Evolutionary conservation across 2,888 invertebrate genomes (phyloP).

Genomic region (Taphrorychus bicolor): DNA sequence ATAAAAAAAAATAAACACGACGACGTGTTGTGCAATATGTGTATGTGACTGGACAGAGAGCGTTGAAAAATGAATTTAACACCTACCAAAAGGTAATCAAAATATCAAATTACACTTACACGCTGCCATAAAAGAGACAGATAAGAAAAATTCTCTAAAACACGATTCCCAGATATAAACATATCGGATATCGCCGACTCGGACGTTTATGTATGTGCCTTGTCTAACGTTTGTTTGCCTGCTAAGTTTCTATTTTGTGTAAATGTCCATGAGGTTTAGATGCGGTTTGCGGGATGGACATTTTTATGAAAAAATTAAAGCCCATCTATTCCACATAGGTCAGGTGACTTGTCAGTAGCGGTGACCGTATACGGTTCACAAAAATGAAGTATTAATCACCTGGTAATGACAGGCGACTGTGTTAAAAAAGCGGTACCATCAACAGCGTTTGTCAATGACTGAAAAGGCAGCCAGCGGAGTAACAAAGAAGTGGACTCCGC

Average conservation of each 20-base stretch:
- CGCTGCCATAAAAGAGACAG: conserved; percentile 13
- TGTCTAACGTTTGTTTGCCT: conserved; percentile 1
- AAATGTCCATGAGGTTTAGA: background rate
- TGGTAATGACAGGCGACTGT: conserved; percentile 14
- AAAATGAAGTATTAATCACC: conserved; percentile 14
- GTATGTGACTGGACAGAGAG: background rate
- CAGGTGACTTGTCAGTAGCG: no score
- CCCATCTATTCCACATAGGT: no score
- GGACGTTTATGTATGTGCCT: conserved; percentile 8
- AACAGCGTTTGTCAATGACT: conserved; percentile 38
- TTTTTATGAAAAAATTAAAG: no score
- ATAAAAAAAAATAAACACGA: no score
- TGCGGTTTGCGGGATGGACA: no score
- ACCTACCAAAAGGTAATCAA: conserved; percentile 17
- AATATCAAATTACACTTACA: conserved; percentile 16
- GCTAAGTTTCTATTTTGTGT: conserved; percentile 2
- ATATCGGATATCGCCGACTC: conserved; percentile 4
- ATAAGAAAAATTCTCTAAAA: conserved; percentile 12
- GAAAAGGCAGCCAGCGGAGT: background rate
- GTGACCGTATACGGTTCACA: no score
- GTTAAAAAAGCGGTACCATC: conserved; percentile 1
- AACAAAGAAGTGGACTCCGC: conserved; percentile 34
- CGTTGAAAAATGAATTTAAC: conserved; percentile 8
- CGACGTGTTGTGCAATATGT: no score
- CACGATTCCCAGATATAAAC: conserved; percentile 4